phyloP scores from a whole-genome alignment of 2,888 invertebrate species.

The Ormyrus nitidulus region DNA sequence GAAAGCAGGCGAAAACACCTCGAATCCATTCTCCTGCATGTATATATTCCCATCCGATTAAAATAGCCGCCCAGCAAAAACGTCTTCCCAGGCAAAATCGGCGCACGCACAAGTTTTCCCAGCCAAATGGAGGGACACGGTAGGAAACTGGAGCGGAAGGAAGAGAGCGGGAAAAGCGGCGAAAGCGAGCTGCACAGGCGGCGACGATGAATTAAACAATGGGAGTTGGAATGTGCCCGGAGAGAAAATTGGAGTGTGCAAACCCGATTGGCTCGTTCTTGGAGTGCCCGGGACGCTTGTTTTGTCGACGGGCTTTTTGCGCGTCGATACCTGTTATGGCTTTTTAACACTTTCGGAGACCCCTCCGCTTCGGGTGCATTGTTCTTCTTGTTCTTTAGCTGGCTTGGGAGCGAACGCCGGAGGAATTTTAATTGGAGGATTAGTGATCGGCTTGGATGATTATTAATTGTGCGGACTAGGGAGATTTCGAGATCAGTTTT shows the following conservation, averaged over 20 bases:
- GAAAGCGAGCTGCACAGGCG: background rate
- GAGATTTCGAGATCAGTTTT: too few relatives aligned
- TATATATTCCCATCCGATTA: background rate
- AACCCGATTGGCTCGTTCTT: background rate
- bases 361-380: background rate
- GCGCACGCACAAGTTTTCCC: background rate
- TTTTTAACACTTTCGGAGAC: too few relatives aligned
- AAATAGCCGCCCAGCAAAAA: background rate
- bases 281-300: background rate
- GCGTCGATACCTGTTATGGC: too few relatives aligned
- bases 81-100: background rate
- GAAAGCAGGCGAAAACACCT: background rate
- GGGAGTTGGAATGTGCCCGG: too few relatives aligned
- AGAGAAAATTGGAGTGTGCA: constrained; percentile 4
- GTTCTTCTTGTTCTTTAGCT: background rate
- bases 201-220: background rate
- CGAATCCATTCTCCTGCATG: background rate
- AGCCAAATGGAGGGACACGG: background rate
- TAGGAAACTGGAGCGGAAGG: too few relatives aligned
- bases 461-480: too few relatives aligned
- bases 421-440: too few relatives aligned
- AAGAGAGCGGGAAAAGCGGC: background rate
- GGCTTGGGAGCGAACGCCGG: background rate
- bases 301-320: background rate
- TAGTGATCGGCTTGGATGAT: too few relatives aligned